Evolutionary conservation across 1,140 invertebrate genomes (phyloP).

Genomic region (Teleogryllus occipitalis): DNA sequence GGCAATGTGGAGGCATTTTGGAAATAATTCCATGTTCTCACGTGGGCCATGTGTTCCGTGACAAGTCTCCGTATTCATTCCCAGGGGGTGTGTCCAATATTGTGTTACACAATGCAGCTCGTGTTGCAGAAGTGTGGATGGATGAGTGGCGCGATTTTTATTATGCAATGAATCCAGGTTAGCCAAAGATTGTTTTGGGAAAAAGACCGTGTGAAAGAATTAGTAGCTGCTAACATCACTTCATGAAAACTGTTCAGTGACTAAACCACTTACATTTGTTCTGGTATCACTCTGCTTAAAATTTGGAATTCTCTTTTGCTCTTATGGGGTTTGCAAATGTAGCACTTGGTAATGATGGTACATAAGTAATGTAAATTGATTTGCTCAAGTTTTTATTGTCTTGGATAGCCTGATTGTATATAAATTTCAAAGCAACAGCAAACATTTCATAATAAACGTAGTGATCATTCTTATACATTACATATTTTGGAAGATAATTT

Average conservation of each 20-base stretch:
- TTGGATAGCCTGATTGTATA: no score
- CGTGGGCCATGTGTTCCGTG: constrained; percentile 97
- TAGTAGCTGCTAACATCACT: background rate
- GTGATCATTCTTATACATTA: no score
- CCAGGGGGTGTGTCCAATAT: constrained; percentile 95
- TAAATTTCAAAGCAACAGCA: no score
- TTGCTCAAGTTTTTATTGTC: no score
- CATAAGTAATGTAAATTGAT: no score
- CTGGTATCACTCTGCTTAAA: no score
- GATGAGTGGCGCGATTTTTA: constrained; percentile 98
- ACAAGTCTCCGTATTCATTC: constrained; percentile 99
- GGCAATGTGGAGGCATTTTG: constrained; percentile 93
- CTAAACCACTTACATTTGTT: no score
- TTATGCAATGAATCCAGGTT: constrained; percentile 97
- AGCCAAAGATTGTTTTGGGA: constrained; percentile 16
- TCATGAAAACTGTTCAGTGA: background rate
- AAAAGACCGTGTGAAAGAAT: background rate
- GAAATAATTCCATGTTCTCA: constrained; percentile 95
- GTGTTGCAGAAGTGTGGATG: constrained; percentile 97
- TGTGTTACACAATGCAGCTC: constrained; percentile 92
- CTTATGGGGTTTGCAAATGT: no score
- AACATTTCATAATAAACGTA: no score
- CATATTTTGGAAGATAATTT: no score
- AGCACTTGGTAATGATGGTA: no score
- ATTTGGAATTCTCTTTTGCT: no score